A percentile compares a stretch with the other conserved stretches of the same genome.
phyloP scores from a whole-genome alignment of 2,797 vertebrate species.

The Microhierax caerulescens region DNA sequence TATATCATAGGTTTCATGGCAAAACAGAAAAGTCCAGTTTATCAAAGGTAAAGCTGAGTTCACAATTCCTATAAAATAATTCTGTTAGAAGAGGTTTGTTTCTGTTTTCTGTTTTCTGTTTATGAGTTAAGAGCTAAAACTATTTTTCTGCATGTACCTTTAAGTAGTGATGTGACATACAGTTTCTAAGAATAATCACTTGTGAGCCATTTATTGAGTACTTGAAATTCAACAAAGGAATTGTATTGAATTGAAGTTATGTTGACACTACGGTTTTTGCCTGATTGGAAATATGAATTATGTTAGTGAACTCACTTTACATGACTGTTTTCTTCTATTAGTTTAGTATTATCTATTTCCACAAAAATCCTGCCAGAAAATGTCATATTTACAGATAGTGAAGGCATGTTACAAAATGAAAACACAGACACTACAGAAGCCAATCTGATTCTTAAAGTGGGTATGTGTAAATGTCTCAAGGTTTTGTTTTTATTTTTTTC shows the following conservation, averaged over 20 bases:
- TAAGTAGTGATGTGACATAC: background rate
- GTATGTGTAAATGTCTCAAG: background rate
- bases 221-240: constrained; percentile 22
- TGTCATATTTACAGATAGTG: background rate
- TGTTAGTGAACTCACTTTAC: background rate
- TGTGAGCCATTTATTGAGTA: background rate
- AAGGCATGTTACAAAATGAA: background rate
- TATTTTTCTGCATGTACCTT: background rate
- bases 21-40: background rate
- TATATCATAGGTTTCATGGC: background rate
- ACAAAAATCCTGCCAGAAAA: background rate
- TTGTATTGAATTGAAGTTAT: background rate
- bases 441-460: background rate
- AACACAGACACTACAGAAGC: background rate
- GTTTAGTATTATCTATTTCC: background rate
- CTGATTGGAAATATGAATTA: constrained; percentile 10
- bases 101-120: background rate
- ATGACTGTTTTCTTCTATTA: background rate
- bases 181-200: background rate
- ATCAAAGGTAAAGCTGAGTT: background rate
- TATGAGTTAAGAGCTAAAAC: background rate
- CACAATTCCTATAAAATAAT: background rate
- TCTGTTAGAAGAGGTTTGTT: background rate
- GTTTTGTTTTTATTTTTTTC: background rate
- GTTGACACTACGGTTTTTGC: background rate